Conservation (phyloP, 2,113 vertebrate genomes). For the Psephotus haematonotus region DNA sequence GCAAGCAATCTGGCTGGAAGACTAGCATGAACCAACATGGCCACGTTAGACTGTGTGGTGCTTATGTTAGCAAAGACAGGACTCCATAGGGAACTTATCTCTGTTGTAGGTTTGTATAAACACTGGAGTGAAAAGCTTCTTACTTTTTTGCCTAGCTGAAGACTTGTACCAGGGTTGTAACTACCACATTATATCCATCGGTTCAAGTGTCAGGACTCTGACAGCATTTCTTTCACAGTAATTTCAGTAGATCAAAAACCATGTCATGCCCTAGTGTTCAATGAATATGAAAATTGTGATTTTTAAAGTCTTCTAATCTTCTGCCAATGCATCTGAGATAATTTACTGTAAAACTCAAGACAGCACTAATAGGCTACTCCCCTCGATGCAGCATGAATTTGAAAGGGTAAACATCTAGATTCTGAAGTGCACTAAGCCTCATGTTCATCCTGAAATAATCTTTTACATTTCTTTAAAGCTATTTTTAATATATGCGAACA, state of each 20-base stretch:
- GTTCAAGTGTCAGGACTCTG: background rate
- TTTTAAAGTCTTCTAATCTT: slow-evolving; percentile 21
- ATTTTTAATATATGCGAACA: background rate
- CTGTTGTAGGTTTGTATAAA: background rate
- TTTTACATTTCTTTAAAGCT: background rate
- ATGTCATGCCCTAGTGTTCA: background rate
- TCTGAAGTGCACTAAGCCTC: background rate
- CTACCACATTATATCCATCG: background rate
- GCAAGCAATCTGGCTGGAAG: background rate
- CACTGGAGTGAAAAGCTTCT: background rate
- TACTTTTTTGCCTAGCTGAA: background rate
- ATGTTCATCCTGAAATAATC: background rate
- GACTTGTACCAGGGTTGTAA: background rate
- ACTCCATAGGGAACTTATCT: background rate
- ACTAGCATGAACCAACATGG: background rate
- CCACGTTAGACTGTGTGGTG: background rate
- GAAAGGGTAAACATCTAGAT: background rate
- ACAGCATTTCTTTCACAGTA: background rate
- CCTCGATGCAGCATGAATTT: background rate
- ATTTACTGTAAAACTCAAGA: background rate
- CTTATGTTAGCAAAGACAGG: background rate
- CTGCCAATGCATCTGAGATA: background rate
- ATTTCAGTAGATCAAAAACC: background rate
- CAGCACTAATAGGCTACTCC: background rate
- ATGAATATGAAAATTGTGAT: background rate